These are phyloP conservation scores for Cataglyphis altisquamis DNA, from an alignment of 2,888 invertebrate genomes.

Conservation along the genomic window DNA sequence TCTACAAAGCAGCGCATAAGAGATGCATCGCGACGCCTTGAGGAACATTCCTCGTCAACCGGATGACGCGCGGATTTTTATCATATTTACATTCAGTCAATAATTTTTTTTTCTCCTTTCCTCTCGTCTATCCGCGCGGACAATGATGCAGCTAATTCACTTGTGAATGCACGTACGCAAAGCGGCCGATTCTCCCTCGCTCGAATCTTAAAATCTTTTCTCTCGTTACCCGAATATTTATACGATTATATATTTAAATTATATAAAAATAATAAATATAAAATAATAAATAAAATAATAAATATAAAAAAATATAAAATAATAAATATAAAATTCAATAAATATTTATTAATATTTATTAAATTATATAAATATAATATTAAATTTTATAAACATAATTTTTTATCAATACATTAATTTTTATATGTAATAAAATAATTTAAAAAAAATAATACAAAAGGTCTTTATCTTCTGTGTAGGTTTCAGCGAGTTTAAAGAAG, in stretches of 20 bases:
- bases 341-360: no score
- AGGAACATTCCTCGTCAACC: conserved; percentile 62
- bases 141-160: conserved; percentile 74
- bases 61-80: conserved; percentile 71
- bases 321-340: no score
- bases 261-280: background rate
- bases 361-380: no score
- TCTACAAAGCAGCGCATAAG: conserved; percentile 32
- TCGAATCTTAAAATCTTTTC: conserved; percentile 64
- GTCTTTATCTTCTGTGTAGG: background rate
- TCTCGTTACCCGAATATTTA: conserved; percentile 22
- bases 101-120: conserved; percentile 62
- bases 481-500: background rate
- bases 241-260: background rate
- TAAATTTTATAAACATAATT: background rate
- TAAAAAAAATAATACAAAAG: background rate
- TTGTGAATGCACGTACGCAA: conserved; percentile 73
- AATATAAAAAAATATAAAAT: no score
- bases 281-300: no score
- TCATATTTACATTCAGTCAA: conserved; percentile 68
- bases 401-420: background rate
- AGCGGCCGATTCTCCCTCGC: conserved; percentile 62
- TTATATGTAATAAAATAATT: background rate
- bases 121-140: conserved; percentile 55
- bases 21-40: conserved; percentile 36